Evolutionary conservation across 2,888 invertebrate genomes (phyloP), one percentile per base, ranked within the genome.

Genomic region (Spisula subtruncata): DNA sequence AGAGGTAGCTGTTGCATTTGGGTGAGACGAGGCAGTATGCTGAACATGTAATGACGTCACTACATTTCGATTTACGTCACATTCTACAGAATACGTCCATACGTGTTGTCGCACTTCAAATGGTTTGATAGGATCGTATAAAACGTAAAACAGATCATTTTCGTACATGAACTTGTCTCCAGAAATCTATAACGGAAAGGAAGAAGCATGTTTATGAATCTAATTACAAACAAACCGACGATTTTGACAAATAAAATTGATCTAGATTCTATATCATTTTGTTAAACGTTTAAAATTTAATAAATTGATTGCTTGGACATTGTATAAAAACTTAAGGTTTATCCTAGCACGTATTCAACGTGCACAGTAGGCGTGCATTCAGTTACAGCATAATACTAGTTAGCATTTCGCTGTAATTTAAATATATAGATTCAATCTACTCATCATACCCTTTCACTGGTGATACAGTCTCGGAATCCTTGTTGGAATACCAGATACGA

Each of bases 391-490:
- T n/a, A n/a, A n/a, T n/a, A n/a, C n/a, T n/a, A n/a, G n/a, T n/a
- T n/a, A n/a, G n/a, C n/a, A n/a, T n/a, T n/a, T n/a, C 2, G 41
- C 41, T 41, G 8, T 41, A 41, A 41, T 41, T 2, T 5, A 41
- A 5, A 41, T 41, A 8, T 41, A 41, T 41, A 41, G 41, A 41
- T 8, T 41, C 14, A 51, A 51, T 51, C 4, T 16, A 51, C 1
- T 1, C 1, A 16, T 25, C 56, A 32, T n/a, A 82, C 54, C 66
- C 60, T 54, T 60, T 86, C 60, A 60, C 51, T 60, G 16, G 86
- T 86, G 2, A 81, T 54, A 60, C 86, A 86, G n/a, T 86, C 86
- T 35, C 81, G 8, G 60, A 86, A 86, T n/a, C 86, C 81, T 46
- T 81, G 56, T 16, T 35, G 54, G 60, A 81, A 86, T 20, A 81